Evolutionary conservation across 2,888 invertebrate genomes (phyloP).

Genomic region (Xanthia togata): DNA sequence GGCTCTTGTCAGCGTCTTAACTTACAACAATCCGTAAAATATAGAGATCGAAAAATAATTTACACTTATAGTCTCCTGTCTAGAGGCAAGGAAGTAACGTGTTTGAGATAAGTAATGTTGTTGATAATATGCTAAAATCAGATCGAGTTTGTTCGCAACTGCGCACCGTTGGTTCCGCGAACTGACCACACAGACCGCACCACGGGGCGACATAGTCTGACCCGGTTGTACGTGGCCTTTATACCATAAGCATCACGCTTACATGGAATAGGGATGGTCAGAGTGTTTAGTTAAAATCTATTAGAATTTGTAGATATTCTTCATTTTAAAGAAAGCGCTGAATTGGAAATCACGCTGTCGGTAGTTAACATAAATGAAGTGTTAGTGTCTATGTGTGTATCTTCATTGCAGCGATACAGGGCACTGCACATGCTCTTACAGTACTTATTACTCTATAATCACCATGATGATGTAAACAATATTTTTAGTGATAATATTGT

Average conservation of each 20-base stretch:
- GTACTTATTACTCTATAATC: too few species aligned
- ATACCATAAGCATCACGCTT: not conserved
- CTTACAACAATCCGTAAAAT: not conserved
- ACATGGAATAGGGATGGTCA: not conserved
- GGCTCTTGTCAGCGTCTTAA: too few species aligned
- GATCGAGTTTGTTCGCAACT: constrained; percentile 54
- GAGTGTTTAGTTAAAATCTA: too few species aligned
- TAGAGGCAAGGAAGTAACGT: constrained; percentile 24
- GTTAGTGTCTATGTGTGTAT: too few species aligned
- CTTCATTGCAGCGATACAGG: not conserved
- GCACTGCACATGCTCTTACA: not conserved
- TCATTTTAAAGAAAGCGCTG: too few species aligned
- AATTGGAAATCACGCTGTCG: not conserved
- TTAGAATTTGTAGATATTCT: too few species aligned
- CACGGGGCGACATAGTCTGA: constrained; percentile 42
- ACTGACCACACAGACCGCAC: constrained; percentile 59
- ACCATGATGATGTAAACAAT: too few species aligned
- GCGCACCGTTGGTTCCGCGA: constrained; percentile 65
- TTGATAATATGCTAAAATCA: constrained; percentile 61
- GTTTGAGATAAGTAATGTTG: constrained; percentile 40
- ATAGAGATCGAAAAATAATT: not conserved
- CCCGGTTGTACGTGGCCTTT: constrained; percentile 46
- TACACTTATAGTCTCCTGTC: not conserved
- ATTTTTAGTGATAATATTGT: too few species aligned
- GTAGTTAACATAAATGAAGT: not conserved